phyloP scores from a whole-genome alignment of 2,888 invertebrate species.

The Sepioteuthis lessoniana region DNA sequence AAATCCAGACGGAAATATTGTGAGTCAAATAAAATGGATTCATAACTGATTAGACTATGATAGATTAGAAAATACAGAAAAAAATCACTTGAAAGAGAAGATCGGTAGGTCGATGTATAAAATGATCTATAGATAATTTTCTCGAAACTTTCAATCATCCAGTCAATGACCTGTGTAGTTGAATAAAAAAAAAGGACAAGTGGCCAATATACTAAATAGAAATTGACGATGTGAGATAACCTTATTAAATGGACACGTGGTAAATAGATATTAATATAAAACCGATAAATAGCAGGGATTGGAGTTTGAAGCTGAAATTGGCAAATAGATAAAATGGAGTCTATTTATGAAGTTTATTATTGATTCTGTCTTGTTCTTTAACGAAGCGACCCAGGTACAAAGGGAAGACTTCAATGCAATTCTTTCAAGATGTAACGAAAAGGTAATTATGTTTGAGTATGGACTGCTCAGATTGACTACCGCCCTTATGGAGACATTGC shows the following conservation, averaged over 20 bases:
- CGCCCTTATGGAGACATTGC: neutral
- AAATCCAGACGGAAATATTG: too few relatives aligned
- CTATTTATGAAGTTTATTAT: too few relatives aligned
- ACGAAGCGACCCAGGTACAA: neutral
- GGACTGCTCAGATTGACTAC: too few relatives aligned
- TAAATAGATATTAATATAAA: neutral
- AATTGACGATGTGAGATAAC: neutral
- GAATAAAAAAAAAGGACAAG: neutral
- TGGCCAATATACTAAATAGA: neutral
- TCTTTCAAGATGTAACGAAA: neutral
- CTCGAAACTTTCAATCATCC: neutral
- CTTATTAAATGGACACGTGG: neutral
- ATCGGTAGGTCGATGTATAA: too few relatives aligned
- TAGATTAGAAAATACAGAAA: too few relatives aligned
- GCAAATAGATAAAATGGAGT: neutral
- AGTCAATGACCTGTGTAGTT: neutral
- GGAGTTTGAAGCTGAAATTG: neutral
- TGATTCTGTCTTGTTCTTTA: neutral
- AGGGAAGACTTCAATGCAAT: neutral
- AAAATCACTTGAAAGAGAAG: too few relatives aligned
- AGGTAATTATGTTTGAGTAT: neutral
- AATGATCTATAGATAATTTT: neutral
- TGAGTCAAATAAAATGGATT: too few relatives aligned
- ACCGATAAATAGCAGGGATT: neutral
- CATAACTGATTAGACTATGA: too few relatives aligned